A percentile compares a stretch with the other conserved stretches of the same genome.
Conservation (phyloP, 2,888 invertebrate species). For the Arrhopalites spinosus region DNA sequence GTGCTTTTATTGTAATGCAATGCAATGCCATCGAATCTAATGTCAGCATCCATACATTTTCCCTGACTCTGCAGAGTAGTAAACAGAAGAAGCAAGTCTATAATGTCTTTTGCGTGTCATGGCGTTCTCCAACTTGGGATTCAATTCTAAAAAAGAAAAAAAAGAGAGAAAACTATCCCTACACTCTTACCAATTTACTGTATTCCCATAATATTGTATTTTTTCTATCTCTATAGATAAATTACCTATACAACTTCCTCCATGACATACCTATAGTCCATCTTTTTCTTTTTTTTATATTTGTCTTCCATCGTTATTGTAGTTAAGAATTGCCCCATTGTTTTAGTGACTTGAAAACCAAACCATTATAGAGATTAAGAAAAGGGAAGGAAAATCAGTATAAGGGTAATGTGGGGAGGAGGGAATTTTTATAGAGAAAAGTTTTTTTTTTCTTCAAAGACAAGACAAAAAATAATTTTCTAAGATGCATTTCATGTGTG, state of each 20-base stretch:
- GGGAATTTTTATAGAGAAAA: background rate
- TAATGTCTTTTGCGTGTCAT: slow-evolving; percentile 27
- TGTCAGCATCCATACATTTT: slow-evolving; percentile 29
- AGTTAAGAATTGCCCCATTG: no score
- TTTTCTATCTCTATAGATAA: background rate
- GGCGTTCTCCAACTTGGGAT: slow-evolving; percentile 19
- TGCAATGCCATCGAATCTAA: slow-evolving; percentile 36
- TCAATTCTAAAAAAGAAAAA: slow-evolving; percentile 5
- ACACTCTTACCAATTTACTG: background rate
- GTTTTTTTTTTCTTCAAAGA: no score
- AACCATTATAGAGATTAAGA: background rate
- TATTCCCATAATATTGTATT: background rate
- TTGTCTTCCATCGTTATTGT: no score
- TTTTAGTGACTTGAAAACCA: background rate
- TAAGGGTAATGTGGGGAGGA: background rate
- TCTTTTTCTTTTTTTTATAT: no score
- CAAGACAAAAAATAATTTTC: no score
- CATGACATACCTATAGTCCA: background rate
- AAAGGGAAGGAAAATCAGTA: background rate
- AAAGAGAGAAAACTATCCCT: background rate
- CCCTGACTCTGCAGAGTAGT: slow-evolving; percentile 16
- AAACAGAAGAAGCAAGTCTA: slow-evolving; percentile 5
- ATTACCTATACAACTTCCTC: background rate
- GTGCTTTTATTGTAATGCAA: slow-evolving; percentile 37
- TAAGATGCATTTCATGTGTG: no score